phyloP scores from a whole-genome alignment of 2,888 invertebrate species.

The Tipula vernalis region DNA sequence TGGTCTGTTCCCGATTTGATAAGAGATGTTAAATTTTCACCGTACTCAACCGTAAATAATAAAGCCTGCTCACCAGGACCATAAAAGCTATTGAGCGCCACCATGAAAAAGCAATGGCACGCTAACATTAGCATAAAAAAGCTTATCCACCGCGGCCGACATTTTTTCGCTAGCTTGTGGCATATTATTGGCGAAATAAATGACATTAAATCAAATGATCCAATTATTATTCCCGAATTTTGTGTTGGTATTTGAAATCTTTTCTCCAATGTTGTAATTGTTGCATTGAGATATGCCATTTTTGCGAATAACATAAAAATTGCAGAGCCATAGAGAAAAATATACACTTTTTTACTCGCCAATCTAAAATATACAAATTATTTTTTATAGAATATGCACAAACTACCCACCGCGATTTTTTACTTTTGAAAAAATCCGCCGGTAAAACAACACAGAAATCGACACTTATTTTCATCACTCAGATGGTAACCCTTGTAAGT shows the following conservation, averaged over 20 bases:
- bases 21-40: background rate
- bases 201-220: slow-evolving; percentile 24
- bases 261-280: slow-evolving; percentile 6
- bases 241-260: background rate
- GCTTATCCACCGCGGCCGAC: background rate
- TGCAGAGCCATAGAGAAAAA: background rate
- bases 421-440: background rate
- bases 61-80: background rate
- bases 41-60: background rate
- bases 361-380: background rate
- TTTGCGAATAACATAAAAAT: background rate
- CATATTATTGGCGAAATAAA: background rate
- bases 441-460: background rate
- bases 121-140: background rate
- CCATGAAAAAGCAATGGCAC: background rate
- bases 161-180: background rate
- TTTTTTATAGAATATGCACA: background rate
- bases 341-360: background rate
- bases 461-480: background rate
- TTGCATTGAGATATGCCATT: background rate
- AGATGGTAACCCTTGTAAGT: background rate
- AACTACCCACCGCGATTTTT: background rate
- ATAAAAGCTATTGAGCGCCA: background rate
- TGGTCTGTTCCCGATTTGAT: background rate
- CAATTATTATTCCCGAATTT: background rate